Percentiles rank a stretch among this genome's conserved stretches.
Evolutionary conservation across 2,888 invertebrate species (phyloP).

Genomic region (Pristionchus fissidentatus): DNA sequence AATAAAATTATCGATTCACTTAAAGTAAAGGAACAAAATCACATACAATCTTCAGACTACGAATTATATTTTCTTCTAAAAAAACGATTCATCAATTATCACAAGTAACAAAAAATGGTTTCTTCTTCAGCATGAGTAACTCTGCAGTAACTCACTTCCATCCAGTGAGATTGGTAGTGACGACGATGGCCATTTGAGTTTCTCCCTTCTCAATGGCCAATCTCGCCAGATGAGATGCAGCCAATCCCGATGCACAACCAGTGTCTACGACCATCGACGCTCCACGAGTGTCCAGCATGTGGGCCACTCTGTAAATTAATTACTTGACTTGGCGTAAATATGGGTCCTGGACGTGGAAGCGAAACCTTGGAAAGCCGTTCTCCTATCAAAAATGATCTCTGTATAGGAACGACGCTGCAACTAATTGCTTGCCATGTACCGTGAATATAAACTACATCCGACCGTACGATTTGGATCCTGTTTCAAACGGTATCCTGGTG

Average conservation of each 20-base stretch:
- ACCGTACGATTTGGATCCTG: not conserved
- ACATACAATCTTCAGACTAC: not conserved
- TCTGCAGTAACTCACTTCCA: slow-evolving; percentile 49
- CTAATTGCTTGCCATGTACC: not conserved
- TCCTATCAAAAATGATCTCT: not conserved
- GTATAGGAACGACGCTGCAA: not conserved
- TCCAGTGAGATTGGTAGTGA: slow-evolving; percentile 69
- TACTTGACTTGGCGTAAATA: not conserved
- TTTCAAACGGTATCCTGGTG: no score
- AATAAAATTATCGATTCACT: not conserved
- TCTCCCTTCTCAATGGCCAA: slow-evolving; percentile 85
- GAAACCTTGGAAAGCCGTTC: not conserved
- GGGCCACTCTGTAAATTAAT: slow-evolving; percentile 80
- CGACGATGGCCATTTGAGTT: slow-evolving; percentile 80
- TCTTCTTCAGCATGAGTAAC: slow-evolving; percentile 29
- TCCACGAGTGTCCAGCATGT: slow-evolving; percentile 91
- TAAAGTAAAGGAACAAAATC: not conserved
- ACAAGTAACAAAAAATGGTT: not conserved
- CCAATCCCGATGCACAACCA: slow-evolving; percentile 93
- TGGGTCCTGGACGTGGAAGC: not conserved
- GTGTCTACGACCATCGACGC: slow-evolving; percentile 95
- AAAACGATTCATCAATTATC: no score
- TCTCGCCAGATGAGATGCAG: slow-evolving; percentile 76
- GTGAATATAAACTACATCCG: no score
- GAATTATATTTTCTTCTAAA: no score